Conservation (phyloP, 1,140 invertebrate species). For the Chymomyza costata region DNA sequence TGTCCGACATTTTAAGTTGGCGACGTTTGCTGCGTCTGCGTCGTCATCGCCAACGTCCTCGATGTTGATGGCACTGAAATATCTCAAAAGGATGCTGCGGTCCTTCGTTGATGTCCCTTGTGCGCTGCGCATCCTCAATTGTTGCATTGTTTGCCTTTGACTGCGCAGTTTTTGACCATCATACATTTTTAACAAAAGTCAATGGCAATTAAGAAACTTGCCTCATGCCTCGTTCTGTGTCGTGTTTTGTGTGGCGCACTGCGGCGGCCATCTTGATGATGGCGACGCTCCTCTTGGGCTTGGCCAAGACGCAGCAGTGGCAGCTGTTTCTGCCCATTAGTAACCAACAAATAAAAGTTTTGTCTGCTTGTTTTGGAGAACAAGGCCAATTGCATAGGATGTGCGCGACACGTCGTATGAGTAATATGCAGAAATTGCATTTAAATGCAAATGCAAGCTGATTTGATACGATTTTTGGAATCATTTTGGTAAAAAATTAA, state of each 20-base stretch:
- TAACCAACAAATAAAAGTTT: conserved; percentile 11
- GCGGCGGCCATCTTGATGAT: background rate
- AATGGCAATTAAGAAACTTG: conserved; percentile 54
- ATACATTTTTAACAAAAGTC: conserved; percentile 54
- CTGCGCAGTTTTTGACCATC: conserved; percentile 49
- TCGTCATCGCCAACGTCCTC: too few relatives aligned
- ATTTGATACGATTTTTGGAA: too few relatives aligned
- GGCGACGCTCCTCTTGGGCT: conserved; percentile 5
- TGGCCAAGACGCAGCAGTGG: conserved; percentile 11
- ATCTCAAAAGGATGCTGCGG: conserved; percentile 58
- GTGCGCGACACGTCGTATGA: conserved; percentile 15
- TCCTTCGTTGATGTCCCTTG: conserved; percentile 19
- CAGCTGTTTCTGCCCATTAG: conserved; percentile 28
- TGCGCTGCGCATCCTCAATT: background rate
- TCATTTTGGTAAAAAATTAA: too few relatives aligned
- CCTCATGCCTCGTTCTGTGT: conserved; percentile 14
- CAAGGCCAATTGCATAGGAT: conserved; percentile 19
- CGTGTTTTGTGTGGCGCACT: conserved; percentile 15
- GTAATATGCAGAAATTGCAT: conserved; percentile 16
- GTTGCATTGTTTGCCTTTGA: conserved; percentile 52
- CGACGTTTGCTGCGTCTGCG: too few relatives aligned
- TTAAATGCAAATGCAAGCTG: too few relatives aligned
- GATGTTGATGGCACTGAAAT: conserved; percentile 36
- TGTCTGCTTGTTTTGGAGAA: conserved; percentile 15
- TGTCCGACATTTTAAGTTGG: conserved; percentile 30